Percentiles rank a stretch among this genome's conserved stretches.
Conservation (phyloP, 2,797 vertebrate species). For the Pogonophryne albipinna region DNA sequence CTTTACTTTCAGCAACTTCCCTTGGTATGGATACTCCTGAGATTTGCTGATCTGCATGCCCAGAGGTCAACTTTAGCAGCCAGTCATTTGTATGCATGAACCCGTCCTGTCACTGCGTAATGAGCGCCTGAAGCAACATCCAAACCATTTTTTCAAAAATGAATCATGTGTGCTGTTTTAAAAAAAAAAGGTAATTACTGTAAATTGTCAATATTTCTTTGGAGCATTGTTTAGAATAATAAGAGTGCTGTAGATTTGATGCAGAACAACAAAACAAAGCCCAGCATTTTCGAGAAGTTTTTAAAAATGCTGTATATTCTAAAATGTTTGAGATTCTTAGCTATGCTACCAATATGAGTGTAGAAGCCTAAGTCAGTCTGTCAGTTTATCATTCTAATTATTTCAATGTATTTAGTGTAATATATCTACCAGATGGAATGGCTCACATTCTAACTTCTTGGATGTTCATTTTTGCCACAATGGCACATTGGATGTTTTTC, state of each 20-base stretch:
- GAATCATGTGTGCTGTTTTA: slow-evolving; percentile 20
- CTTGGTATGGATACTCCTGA: slow-evolving; percentile 4
- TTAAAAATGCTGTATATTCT: neutral
- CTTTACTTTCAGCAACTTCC: slow-evolving; percentile 1
- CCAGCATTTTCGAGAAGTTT: neutral
- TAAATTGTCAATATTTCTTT: slow-evolving; percentile 8
- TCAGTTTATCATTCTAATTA: neutral
- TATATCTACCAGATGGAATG: neutral
- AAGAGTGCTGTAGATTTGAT: neutral
- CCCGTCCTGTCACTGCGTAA: slow-evolving; percentile 40
- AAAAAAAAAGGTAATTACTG: neutral
- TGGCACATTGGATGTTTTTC: no score
- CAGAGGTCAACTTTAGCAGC: slow-evolving; percentile 33
- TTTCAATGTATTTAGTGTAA: neutral
- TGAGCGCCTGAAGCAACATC: slow-evolving; percentile 34
- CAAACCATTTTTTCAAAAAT: slow-evolving; percentile 23
- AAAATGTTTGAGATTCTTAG: neutral
- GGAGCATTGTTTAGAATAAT: neutral
- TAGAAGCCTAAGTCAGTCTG: neutral
- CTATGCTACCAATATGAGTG: neutral
- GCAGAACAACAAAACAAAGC: neutral
- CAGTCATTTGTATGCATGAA: slow-evolving; percentile 53
- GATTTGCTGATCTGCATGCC: slow-evolving; percentile 45
- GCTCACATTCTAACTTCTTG: no score
- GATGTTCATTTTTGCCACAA: no score